Conservation (phyloP, 2,797 vertebrate genomes). For the Microctenopoma stevenorrisi region DNA sequence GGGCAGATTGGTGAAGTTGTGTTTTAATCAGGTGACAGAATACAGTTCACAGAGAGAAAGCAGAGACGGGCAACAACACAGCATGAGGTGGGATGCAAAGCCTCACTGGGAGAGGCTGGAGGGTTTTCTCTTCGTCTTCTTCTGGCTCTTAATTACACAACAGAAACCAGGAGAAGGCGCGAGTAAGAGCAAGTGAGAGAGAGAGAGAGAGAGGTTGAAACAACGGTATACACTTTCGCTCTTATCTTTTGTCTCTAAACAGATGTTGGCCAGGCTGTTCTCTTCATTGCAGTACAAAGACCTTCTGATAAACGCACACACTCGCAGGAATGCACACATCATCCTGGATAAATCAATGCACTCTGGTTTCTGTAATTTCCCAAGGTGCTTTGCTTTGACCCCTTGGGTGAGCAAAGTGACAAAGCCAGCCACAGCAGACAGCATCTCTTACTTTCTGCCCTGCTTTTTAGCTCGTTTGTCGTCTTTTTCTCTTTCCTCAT, state of each 20-base stretch:
- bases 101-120: constrained; percentile 60
- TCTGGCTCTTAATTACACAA: constrained; percentile 77
- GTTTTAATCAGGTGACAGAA: constrained; percentile 23
- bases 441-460: constrained; percentile 76
- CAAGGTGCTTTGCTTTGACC: constrained; percentile 86
- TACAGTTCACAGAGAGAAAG: constrained; percentile 19
- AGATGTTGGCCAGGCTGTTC: constrained; percentile 77
- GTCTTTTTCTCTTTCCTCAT: constrained; percentile 33
- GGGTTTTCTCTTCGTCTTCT: constrained; percentile 57
- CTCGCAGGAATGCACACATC: constrained; percentile 43
- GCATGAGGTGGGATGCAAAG: constrained; percentile 51
- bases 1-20: background rate
- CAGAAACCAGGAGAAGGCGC: constrained; percentile 68
- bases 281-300: constrained; percentile 79
- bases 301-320: constrained; percentile 68
- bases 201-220: constrained; percentile 58
- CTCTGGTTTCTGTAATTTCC: constrained; percentile 95
- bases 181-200: constrained; percentile 37
- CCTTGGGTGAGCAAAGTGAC: constrained; percentile 88
- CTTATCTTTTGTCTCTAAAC: constrained; percentile 75
- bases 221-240: constrained; percentile 61
- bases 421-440: constrained; percentile 86
- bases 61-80: constrained; percentile 41
- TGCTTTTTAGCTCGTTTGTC: constrained; percentile 55
- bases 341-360: constrained; percentile 89